These are phyloP conservation scores for Cynopterus sphinx DNA, from an alignment of 2,797 vertebrate genomes.

Conservation along the genomic window DNA sequence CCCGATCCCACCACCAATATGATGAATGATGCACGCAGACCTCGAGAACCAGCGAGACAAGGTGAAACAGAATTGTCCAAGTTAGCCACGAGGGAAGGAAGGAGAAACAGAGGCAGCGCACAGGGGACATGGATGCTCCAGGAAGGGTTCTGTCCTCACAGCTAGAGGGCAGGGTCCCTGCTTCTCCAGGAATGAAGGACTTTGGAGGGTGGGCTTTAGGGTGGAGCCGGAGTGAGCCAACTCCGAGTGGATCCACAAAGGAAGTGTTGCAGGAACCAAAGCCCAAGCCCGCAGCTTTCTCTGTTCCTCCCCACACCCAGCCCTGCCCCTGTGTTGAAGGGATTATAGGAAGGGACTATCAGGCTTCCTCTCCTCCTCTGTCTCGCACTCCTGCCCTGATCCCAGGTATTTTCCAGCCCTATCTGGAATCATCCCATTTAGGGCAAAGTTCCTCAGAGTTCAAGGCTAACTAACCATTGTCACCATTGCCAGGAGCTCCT, in stretches of 20 bases:
- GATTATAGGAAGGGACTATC: neutral
- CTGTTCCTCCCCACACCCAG: neutral
- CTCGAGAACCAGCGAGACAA: neutral
- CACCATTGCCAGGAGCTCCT: fast-evolving
- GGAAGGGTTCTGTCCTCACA: neutral
- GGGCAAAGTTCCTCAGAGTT: neutral
- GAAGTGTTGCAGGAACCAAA: neutral
- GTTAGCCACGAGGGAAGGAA: neutral
- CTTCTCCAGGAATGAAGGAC: neutral
- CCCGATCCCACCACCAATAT: neutral
- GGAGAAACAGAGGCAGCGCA: neutral
- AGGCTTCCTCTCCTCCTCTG: neutral
- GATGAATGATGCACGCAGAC: neutral
- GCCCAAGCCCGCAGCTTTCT: neutral
- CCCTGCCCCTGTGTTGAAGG: neutral
- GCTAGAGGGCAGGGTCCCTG: neutral
- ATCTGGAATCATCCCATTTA: neutral
- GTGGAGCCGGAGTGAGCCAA: neutral
- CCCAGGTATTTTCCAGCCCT: neutral
- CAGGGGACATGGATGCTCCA: fast-evolving
- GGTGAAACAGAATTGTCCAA: neutral
- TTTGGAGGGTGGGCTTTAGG: fast-evolving
- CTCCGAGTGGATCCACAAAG: fast-evolving
- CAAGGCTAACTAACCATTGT: neutral
- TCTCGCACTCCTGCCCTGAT: neutral